Conservation (phyloP, 2,797 vertebrate genomes). For the Apodemus agrarius region DNA sequence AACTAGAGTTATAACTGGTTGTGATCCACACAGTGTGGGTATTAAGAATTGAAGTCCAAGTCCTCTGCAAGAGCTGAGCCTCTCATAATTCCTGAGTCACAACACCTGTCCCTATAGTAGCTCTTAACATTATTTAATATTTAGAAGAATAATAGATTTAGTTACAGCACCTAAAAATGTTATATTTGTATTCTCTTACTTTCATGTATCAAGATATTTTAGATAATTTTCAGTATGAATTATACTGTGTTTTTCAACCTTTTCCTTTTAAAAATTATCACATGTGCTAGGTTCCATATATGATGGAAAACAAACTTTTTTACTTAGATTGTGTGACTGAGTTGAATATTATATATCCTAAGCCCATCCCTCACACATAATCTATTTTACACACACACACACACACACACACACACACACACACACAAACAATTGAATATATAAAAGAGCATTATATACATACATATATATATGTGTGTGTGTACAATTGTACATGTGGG, state of each 20-base stretch:
- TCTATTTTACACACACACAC: neutral
- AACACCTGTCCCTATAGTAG: neutral
- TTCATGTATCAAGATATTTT: constrained; percentile 46
- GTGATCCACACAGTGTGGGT: neutral
- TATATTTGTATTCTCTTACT: neutral
- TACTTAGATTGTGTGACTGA: neutral
- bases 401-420: neutral
- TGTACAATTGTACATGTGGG: neutral
- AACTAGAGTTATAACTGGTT: neutral
- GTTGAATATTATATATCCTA: neutral
- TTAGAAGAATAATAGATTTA: neutral
- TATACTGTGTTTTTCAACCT: neutral
- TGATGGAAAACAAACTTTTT: neutral
- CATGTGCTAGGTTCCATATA: neutral
- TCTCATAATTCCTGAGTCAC: neutral
- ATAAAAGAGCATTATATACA: no score
- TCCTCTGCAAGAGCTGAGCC: neutral
- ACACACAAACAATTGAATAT: neutral
- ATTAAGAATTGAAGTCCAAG: neutral
- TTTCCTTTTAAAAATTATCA: neutral
- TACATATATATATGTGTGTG: no score
- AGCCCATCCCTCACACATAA: neutral
- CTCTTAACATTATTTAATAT: neutral
- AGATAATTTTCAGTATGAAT: neutral
- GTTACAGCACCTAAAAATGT: neutral